Evolutionary conservation across 2,888 invertebrate species (phyloP), one percentile per base, ranked within the genome.

Genomic region (Ectemnius lituratus): DNA sequence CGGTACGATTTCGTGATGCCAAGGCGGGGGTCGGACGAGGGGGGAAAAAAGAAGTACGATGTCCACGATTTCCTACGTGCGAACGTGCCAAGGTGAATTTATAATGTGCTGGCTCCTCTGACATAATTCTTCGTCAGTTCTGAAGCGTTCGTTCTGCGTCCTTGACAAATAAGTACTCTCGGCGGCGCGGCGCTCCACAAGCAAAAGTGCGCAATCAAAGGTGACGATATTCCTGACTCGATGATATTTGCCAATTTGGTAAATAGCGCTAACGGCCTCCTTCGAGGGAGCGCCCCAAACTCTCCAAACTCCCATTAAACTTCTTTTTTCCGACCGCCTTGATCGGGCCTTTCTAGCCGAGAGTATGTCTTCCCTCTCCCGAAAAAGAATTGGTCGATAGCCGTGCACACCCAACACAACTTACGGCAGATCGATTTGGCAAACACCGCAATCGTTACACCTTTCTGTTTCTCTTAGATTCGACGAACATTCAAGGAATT

Each of bases 101-200:
- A 84, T 76, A 80, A 77, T 73, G 73, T 67, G 67, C 68, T 68
- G 72, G 62, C 74, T 76, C 66, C 75, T 84, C 79, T 84, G 85
- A 84, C 84, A 84, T 84, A 84, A 85, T 85, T 85, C 82, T 68
- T 79, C 76, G 79, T 76, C 75, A 74, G 73, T 85, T 83, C 74
- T 61, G 83, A 81, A 72, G 76, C 76, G 76, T 78, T 73, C 72
- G 72, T 75, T 46, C 69, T 13, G 61, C 64, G 84, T 82, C 84
- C 84, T 84, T 84, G 84, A 81, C 76, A 82, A 84, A 82, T 77
- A 79, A 77, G 76, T 79, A 81, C 74, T 37, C 6, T 8, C 37
- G 37, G 37, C 37, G 6, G 37, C 1, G 74, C n/a, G 75, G 75
- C 75, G 81, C 79, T 79, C 75, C 75, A 63, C 74, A 47, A 70